Base-by-base conservation (phyloP, 2,888 invertebrate species). In the Priocnemis perturbator region DNA sequence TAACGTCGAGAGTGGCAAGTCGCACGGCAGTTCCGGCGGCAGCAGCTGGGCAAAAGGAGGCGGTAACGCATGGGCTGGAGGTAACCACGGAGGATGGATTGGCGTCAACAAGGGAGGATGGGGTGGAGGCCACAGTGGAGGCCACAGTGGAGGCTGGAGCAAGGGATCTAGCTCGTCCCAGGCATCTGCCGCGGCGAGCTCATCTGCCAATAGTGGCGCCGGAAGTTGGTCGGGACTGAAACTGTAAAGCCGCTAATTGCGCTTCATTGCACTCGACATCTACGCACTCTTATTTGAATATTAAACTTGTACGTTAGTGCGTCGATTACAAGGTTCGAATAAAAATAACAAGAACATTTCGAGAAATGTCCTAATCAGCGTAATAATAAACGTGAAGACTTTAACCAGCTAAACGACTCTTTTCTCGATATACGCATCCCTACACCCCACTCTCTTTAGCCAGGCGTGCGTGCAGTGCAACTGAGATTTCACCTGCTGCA, bases 381-480 rank as follows among this genome's bases (percentile, higher is more conserved):
- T 68, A 61, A 71, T 64, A 71, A 71, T 71, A 71, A 71, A 71
- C 58, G 11, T 68, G 45, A 48, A 69, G 44, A 64, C 59, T 68
- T 67, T 57, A 68, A 68, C 64, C 71, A 71, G 44, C 60, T 44
- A 11, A 9, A 37, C 37, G 37, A 37, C 37, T 37, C 37, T 1
- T 37, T 37, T 37, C 37, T 37, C 37, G 37, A 37, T 11, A 37
- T 11, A 11, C 37, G 7, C 37, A 37, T 11, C 1, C 37, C 7
- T 37, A 5, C 14, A 3, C 11, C 4, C 37, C 7, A 11, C 14
- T 9, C 14, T 3, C 7, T 37, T 37, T 37, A 9, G 37, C 14
- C 37, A 5, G 37, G 11, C 37, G 37, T 37, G 37, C 37, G 37
- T 11, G 37, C 37, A 9, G 37, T 11, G 37, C 7, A 37, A 37